Evolutionary conservation across 2,888 invertebrate species (phyloP).

Genomic region (Cataglyphis livida): DNA sequence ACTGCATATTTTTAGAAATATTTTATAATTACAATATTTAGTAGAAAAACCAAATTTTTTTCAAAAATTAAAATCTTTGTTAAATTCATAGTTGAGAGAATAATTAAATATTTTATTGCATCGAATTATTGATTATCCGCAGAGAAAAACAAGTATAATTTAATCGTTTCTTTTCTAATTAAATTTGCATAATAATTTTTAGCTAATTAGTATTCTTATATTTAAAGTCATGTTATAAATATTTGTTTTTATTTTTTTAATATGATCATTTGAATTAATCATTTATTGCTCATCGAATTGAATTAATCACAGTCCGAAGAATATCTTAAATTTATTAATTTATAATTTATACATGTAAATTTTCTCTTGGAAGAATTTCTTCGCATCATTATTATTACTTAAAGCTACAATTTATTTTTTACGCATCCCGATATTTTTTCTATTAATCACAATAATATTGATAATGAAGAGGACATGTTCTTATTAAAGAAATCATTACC

Average conservation of each 20-base stretch:
- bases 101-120: neutral
- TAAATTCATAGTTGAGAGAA: neutral
- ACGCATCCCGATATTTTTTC: neutral
- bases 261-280: neutral
- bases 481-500: neutral
- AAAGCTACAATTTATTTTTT: neutral
- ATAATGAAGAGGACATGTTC: neutral
- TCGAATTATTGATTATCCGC: neutral
- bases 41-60: neutral
- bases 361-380: neutral
- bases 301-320: neutral
- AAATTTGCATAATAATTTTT: neutral
- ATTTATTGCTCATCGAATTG: neutral
- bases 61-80: neutral
- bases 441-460: neutral
- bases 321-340: neutral
- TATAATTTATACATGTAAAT: neutral
- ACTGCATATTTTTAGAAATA: neutral
- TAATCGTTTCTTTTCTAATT: neutral
- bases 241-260: neutral
- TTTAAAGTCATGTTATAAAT: neutral
- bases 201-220: neutral
- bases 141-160: neutral
- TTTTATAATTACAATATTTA: neutral
- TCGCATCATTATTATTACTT: neutral